Evolutionary conservation across 2,797 vertebrate species (phyloP), one percentile per base, ranked within the genome.

Genomic region (Peromyscus eremicus): DNA sequence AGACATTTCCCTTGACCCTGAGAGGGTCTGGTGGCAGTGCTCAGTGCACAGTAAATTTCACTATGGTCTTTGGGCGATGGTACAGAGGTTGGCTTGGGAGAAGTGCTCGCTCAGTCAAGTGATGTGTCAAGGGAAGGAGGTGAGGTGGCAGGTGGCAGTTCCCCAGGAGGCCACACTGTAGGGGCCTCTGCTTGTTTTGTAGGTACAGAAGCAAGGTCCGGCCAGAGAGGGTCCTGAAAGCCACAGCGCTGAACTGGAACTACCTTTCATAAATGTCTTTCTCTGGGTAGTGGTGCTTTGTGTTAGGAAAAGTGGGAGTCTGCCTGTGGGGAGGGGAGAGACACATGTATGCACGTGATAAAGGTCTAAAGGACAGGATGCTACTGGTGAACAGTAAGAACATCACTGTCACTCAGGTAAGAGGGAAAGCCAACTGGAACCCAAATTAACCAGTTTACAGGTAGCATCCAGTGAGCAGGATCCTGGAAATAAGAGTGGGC

Each of bases 211-310:
- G 40, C 64, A 55, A 88, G 49, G 21, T 55, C 82, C 49, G 49
- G 49, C 49, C 85, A 60, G 81, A 88, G 60, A 73, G 14, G 43
- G 83, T 87, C 14, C 2, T 90, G 60, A 55, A 85, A 86, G 64
- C 62, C 93, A 60, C 34, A 80, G 25, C 73, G n/a, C 27, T 75
- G 70, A 85, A 86, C 85, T 94, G 82, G 83, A 84, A 84, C 19
- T 52, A 68, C 68, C 52, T 66, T 32, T 49, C 55, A 17, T 81
- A 91, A 43, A 70, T 62, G 8, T 1, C 10, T 70, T 86, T n/a
- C 32, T 25, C 27, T 16, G 80, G 25, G 85, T 89, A 32, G 12
- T 82, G 37, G 43, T 76, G 37, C 40, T 71, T 40, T 86, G 43
- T 46, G 14, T 17, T 46, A 37, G 62, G 86, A 49, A 79, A 83